Evolutionary conservation across 1,140 invertebrate species (phyloP), one percentile per base, ranked within the genome.

Genomic region (Tetragonula clypearis): DNA sequence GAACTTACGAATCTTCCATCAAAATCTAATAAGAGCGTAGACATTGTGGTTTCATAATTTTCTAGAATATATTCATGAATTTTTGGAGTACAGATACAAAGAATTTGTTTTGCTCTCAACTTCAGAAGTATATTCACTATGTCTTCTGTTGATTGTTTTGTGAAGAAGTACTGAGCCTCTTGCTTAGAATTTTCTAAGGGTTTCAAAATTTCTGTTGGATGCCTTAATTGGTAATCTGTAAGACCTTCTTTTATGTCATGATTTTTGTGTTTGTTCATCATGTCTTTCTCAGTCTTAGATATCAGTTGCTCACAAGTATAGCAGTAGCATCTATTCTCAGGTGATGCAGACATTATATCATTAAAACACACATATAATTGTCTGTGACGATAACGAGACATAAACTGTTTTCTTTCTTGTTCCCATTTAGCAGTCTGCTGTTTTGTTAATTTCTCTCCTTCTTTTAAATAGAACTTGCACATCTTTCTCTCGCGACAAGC

Each of bases 41-140:
- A 95, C 86, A 97, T 96, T 79, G 92, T 88, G 41, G 91, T 83
- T 69, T 93, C 85, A 76, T 94, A 88, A 49, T 95, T 90, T n/a
- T 95, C 93, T 72, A 94, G 93, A 8, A 97, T 95, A 87, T 96
- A 95, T 92, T 97, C 97, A 92, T 97, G 97, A 19, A 98, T 95
- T 84, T 97, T 96, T 23, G 98, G 98, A 21, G 97, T 96, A 72
- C 98, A 97, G 83, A 98, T 96, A 91, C 97, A 98, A 14, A 98
- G 91, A 14, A 98, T 95, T 92, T 97, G 90, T 92, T 94, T 96
- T 58, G 96, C 95, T 84, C 95, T 93, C 74, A 96, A 91, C 49
- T 94, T 90, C 23, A 90, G 76, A 2, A 97, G 93, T 82, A 96
- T 95, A 79, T 95, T 92, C 1, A 95, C 88, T 49, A 97, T 94